These are phyloP conservation scores for Kradibia gibbosae DNA, from an alignment of 1,140 invertebrate species.

Conservation along the genomic window DNA sequence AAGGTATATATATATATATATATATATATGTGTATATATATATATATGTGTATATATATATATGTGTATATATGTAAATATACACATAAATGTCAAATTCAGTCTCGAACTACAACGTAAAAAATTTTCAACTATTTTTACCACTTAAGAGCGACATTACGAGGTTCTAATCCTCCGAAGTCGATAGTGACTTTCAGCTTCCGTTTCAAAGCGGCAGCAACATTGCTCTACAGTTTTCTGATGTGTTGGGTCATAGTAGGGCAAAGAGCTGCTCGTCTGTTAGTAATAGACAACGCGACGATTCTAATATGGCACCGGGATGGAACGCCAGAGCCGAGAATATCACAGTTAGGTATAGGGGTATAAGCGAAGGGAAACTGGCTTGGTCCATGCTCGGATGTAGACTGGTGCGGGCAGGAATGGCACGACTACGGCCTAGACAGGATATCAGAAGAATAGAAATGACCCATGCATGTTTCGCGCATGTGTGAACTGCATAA, in stretches of 20 bases:
- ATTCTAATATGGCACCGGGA: slow-evolving; percentile 25
- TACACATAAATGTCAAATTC: too few species aligned
- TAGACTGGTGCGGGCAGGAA: slow-evolving; percentile 63
- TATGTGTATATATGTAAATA: too few species aligned
- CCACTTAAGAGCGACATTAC: slow-evolving; percentile 8
- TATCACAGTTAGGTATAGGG: not conserved
- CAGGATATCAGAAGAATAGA: slow-evolving; percentile 73
- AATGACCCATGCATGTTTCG: slow-evolving; percentile 60
- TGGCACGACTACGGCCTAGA: slow-evolving; percentile 56
- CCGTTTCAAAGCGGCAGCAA: not conserved
- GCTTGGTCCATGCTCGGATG: slow-evolving; percentile 70
- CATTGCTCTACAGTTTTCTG: not conserved
- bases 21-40: too few species aligned
- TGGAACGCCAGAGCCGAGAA: not conserved
- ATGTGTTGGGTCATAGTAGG: not conserved
- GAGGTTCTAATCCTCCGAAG: not conserved
- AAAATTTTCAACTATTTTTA: not conserved
- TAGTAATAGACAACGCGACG: not conserved
- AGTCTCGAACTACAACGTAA: too few species aligned
- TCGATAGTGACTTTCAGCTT: not conserved
- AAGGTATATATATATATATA: too few species aligned
- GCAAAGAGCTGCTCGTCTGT: not conserved
- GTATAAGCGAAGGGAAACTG: slow-evolving; percentile 33
- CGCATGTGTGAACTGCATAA: slow-evolving; percentile 22
- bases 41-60: too few species aligned